These are phyloP conservation scores for Cyanistes caeruleus DNA, from an alignment of 2,113 vertebrate species.

Conservation along the genomic window DNA sequence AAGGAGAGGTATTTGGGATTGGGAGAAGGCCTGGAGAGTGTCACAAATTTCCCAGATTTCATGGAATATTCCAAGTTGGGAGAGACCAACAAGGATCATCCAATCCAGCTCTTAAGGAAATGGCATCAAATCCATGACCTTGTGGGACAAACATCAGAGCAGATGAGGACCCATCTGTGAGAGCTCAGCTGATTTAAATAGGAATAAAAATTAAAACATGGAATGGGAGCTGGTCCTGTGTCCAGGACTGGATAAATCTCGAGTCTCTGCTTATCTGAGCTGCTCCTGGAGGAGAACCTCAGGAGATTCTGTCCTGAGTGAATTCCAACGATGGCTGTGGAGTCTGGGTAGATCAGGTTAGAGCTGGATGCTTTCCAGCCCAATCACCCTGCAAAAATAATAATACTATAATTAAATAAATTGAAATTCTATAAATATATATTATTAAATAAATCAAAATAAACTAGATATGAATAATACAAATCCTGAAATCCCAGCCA, in stretches of 20 bases:
- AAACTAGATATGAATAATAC: too few relatives aligned
- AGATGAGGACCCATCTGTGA: not conserved
- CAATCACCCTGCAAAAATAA: not conserved
- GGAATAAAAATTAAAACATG: not conserved
- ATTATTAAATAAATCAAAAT: not conserved
- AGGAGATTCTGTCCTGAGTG: not conserved
- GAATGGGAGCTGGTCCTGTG: not conserved
- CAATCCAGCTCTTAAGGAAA: not conserved
- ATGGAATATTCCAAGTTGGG: not conserved
- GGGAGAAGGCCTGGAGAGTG: not conserved
- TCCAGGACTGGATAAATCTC: not conserved
- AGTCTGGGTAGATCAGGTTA: not conserved
- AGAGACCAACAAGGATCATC: not conserved
- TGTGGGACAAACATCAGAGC: not conserved
- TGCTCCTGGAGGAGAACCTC: not conserved
- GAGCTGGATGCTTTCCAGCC: not conserved
- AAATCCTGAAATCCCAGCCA: not conserved
- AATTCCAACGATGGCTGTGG: not conserved
- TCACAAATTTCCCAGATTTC: not conserved
- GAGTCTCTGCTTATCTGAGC: not conserved
- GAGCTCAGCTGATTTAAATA: not conserved
- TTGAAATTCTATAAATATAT: accelerated
- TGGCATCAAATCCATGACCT: not conserved
- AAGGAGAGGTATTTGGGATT: not conserved
- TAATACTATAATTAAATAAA: not conserved